Percentiles rank a stretch among this genome's conserved stretches.
Evolutionary conservation across 1,140 invertebrate genomes (phyloP).

Genomic region (Trichogramma pretiosum): DNA sequence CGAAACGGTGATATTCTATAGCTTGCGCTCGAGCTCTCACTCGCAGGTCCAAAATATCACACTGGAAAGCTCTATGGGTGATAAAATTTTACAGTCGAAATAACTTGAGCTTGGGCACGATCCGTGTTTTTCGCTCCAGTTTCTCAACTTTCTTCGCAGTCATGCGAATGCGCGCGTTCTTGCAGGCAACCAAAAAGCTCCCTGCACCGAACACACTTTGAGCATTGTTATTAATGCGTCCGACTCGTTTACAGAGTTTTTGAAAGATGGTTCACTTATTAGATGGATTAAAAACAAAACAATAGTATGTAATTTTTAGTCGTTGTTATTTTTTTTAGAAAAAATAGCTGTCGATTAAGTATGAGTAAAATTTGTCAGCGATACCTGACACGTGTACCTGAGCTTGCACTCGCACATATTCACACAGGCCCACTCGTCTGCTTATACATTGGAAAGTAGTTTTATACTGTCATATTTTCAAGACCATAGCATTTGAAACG

Average conservation of each 20-base stretch:
- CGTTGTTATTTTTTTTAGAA: no score
- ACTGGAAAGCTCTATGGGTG: slow-evolving; percentile 10
- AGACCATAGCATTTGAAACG: no score
- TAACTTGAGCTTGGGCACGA: slow-evolving; percentile 5
- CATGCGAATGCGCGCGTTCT: slow-evolving; percentile 4
- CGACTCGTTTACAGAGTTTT: background rate
- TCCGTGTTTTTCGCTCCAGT: slow-evolving; percentile 20
- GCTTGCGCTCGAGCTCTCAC: no score
- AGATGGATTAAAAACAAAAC: background rate
- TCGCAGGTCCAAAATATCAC: slow-evolving; percentile 18
- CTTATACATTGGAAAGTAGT: no score
- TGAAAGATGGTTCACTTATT: slow-evolving; percentile 1
- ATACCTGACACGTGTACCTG: no score
- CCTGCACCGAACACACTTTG: background rate
- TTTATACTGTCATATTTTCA: no score
- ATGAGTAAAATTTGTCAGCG: no score
- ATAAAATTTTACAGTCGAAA: slow-evolving; percentile 19
- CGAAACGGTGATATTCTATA: no score
- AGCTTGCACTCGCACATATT: no score
- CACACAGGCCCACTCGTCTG: no score
- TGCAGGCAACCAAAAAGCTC: background rate
- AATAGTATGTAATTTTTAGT: no score
- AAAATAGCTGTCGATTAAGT: no score
- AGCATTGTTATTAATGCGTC: slow-evolving; percentile 9
- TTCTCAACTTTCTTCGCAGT: slow-evolving; percentile 19